phyloP scores from a whole-genome alignment of 2,888 invertebrate genomes.

The Leptopilina drosophilae region DNA sequence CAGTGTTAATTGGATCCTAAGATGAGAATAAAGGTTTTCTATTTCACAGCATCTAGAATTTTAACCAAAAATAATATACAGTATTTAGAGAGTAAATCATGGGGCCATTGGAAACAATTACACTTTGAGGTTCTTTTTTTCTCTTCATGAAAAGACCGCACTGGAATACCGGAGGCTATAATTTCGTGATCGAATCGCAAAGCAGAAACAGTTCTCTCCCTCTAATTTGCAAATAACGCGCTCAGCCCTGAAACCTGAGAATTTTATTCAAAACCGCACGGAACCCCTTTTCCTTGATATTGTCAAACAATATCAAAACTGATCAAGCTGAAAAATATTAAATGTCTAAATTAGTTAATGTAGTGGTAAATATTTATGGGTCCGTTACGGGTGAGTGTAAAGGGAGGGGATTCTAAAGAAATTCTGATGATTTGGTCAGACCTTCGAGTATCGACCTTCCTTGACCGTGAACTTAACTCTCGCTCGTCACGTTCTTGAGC shows the following conservation, averaged over 20 bases:
- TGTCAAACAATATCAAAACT: neutral
- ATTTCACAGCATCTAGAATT: too few relatives aligned
- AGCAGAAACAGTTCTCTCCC: neutral
- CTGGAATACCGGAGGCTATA: neutral
- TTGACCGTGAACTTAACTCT: constrained; percentile 5
- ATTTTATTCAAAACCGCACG: neutral
- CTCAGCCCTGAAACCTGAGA: neutral
- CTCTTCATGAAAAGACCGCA: neutral
- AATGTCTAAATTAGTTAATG: neutral
- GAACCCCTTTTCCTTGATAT: neutral
- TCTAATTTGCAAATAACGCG: neutral
- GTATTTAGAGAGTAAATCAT: too few relatives aligned
- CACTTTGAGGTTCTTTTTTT: neutral
- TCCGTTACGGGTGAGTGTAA: too few relatives aligned
- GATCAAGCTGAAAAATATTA: neutral
- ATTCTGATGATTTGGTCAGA: neutral
- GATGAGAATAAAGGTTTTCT: too few relatives aligned
- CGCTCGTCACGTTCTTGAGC: constrained; percentile 4
- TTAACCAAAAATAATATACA: too few relatives aligned
- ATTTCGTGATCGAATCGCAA: constrained; percentile 1
- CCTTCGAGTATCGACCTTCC: neutral
- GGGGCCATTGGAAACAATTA: neutral
- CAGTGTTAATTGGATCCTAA: too few relatives aligned
- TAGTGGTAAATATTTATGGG: too few relatives aligned
- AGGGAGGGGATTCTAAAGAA: neutral